Evolutionary conservation across 2,888 invertebrate genomes (phyloP).

Genomic region (Gastrophysa polygoni): DNA sequence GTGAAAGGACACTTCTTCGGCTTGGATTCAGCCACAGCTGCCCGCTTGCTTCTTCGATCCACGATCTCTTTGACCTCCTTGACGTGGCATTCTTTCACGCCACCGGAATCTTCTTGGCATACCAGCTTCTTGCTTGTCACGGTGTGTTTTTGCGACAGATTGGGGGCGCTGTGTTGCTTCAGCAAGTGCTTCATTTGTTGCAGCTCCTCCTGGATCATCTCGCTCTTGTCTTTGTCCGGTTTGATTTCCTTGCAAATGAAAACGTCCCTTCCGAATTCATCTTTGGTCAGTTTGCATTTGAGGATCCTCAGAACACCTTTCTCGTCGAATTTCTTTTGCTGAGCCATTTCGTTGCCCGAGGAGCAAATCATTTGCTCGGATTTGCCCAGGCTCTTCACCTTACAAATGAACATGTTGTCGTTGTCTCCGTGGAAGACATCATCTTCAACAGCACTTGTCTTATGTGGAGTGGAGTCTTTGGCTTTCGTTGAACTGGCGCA

Average conservation of each 20-base stretch:
- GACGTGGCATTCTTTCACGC: not conserved
- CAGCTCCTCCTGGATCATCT: constrained; percentile 2
- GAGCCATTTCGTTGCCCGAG: not conserved
- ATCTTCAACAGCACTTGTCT: not conserved
- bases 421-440: not conserved
- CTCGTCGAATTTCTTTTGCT: not conserved
- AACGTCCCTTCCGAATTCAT: constrained; percentile 19
- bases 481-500: not conserved
- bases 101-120: not conserved
- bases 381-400: constrained; percentile 16
- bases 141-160: not conserved
- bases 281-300: constrained; percentile 21
- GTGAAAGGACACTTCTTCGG: constrained; percentile 9
- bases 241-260: constrained; percentile 21
- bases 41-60: not conserved
- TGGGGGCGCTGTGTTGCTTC: not conserved
- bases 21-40: not conserved
- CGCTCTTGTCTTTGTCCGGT: not conserved
- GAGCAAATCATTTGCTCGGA: constrained; percentile 17
- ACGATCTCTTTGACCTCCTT: constrained; percentile 12
- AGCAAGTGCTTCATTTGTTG: not conserved
- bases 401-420: constrained; percentile 19
- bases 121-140: constrained; percentile 5
- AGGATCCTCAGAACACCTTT: constrained; percentile 16
- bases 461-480: not conserved